These are phyloP conservation scores for Prietella phreatophila DNA, from an alignment of 2,113 vertebrate genomes.

Conservation along the genomic window DNA sequence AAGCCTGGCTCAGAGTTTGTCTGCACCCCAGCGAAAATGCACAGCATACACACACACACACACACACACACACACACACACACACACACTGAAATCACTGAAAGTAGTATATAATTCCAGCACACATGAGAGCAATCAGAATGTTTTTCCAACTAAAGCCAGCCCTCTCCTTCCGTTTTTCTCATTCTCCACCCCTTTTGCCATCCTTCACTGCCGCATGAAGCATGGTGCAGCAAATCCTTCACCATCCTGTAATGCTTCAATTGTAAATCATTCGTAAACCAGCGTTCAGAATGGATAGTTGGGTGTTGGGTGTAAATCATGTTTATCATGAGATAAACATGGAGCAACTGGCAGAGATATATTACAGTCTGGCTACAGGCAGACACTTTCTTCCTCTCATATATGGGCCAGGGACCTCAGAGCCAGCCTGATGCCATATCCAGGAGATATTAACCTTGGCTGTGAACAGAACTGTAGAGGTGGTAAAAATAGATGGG, in stretches of 20 bases:
- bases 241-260: slow-evolving; percentile 61
- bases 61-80: slow-evolving; percentile 14
- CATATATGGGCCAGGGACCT: slow-evolving; percentile 58
- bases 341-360: slow-evolving; percentile 53
- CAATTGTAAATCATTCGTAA: too few relatives aligned
- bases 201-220: slow-evolving; percentile 54
- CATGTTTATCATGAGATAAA: too few relatives aligned
- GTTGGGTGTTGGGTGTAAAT: too few relatives aligned
- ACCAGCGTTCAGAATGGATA: too few relatives aligned
- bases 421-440: slow-evolving; percentile 22
- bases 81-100: slow-evolving; percentile 20
- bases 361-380: slow-evolving; percentile 60
- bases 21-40: slow-evolving; percentile 43
- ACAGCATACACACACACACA: slow-evolving; percentile 34
- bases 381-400: slow-evolving; percentile 64
- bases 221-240: slow-evolving; percentile 59
- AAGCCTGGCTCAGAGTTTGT: slow-evolving; percentile 32
- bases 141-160: slow-evolving; percentile 51
- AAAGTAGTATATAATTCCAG: slow-evolving; percentile 57
- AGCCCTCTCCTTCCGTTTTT: neutral
- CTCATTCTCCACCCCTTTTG: slow-evolving; percentile 14
- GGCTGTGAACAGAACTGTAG: neutral
- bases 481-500: slow-evolving; percentile 12
- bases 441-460: slow-evolving; percentile 20
- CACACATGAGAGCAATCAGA: slow-evolving; percentile 63